Evolutionary conservation across 1,140 invertebrate genomes (phyloP).

Genomic region (Aphelenchoides besseyi): DNA sequence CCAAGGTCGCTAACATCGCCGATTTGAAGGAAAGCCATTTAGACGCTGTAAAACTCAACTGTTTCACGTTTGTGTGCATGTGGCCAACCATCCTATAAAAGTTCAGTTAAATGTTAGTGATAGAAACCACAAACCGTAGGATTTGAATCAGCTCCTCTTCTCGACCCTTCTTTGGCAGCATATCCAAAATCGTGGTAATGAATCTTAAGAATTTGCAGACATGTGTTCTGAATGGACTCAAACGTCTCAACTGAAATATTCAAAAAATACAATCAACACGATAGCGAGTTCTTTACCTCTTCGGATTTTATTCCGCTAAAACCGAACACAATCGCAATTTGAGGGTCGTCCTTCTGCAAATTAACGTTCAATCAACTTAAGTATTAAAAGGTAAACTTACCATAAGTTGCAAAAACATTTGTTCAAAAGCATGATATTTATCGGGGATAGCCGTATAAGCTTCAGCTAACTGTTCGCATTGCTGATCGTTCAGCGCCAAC

Average conservation of each 20-base stretch:
- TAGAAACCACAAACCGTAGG: conserved; percentile 42
- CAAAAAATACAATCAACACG: no score
- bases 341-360: conserved; percentile 50
- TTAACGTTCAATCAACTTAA: background rate
- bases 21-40: conserved; percentile 59
- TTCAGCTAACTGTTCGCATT: conserved; percentile 43
- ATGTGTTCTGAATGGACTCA: conserved; percentile 56
- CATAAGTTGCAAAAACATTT: conserved; percentile 52
- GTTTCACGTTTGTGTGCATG: conserved; percentile 58
- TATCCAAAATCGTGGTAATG: conserved; percentile 52
- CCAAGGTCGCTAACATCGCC: conserved; percentile 45
- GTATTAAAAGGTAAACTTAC: conserved; percentile 28
- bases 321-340: conserved; percentile 56
- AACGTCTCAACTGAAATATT: conserved; percentile 40
- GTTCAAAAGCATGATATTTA: conserved; percentile 51
- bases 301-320: conserved; percentile 44
- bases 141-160: conserved; percentile 58
- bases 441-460: conserved; percentile 53
- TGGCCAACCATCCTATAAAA: conserved; percentile 55
- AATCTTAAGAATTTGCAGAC: conserved; percentile 60
- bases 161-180: conserved; percentile 47
- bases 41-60: conserved; percentile 56
- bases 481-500: conserved; percentile 41
- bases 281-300: no score
- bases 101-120: conserved; percentile 7